Percentiles rank a stretch among this genome's conserved stretches.
Evolutionary conservation across 2,113 vertebrate genomes (phyloP).

Genomic region (Mesocricetus auratus): DNA sequence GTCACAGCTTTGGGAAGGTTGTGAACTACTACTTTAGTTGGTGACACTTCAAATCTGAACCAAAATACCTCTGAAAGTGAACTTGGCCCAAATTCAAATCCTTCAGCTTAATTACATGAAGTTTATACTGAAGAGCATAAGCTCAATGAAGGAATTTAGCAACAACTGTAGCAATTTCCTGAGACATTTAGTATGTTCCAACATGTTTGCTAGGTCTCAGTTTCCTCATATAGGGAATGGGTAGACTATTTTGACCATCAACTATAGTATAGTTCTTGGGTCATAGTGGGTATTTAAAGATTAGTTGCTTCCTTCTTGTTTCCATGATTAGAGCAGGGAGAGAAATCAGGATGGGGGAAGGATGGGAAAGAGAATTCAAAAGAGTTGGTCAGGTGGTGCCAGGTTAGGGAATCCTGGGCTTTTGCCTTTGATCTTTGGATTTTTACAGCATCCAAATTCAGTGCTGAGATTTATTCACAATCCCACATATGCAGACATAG

Average conservation of each 20-base stretch:
- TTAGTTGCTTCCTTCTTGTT: background rate
- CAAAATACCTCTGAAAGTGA: background rate
- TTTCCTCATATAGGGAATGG: background rate
- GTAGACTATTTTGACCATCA: background rate
- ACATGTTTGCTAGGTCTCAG: background rate
- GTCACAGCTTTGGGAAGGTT: background rate
- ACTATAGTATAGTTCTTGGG: background rate
- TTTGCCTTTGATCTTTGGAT: constrained; percentile 87
- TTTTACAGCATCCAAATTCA: constrained; percentile 82
- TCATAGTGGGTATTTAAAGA: background rate
- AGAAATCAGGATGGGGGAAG: background rate
- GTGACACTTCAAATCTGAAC: background rate
- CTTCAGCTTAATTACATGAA: background rate
- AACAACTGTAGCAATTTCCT: background rate
- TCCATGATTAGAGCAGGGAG: background rate
- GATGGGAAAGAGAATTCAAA: constrained; percentile 78
- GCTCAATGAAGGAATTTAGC: background rate
- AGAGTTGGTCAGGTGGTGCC: constrained; percentile 86
- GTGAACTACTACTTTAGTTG: too few species aligned
- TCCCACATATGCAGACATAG: background rate
- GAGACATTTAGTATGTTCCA: background rate
- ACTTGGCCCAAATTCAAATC: background rate
- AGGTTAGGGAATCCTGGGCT: constrained; percentile 69
- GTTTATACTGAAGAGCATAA: background rate
- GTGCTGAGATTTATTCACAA: constrained; percentile 78